A percentile compares a stretch with the other conserved stretches of the same genome.
phyloP scores from a whole-genome alignment of 2,113 vertebrate species.

The Tapirus terrestris region DNA sequence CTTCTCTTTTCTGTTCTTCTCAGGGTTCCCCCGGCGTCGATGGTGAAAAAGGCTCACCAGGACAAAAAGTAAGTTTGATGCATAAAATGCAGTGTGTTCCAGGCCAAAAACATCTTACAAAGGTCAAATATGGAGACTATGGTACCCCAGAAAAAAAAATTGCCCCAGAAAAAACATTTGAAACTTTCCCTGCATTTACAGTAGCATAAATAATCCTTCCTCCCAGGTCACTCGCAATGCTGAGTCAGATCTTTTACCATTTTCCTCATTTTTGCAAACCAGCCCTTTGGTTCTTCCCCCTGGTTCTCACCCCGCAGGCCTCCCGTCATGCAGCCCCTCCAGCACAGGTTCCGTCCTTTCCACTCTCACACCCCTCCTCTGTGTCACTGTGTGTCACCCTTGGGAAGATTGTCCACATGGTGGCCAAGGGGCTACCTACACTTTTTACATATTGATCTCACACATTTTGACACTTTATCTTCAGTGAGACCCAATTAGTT shows the following conservation, averaged over 20 bases:
- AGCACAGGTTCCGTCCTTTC: neutral
- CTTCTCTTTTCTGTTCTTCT: neutral
- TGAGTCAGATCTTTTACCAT: fast-evolving
- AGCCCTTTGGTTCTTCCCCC: neutral
- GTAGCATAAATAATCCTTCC: fast-evolving
- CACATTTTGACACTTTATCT: neutral
- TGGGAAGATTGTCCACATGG: neutral
- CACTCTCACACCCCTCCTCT: neutral
- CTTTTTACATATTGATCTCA: neutral
- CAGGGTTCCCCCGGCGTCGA: constrained; percentile 90
- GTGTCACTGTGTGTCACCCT: fast-evolving
- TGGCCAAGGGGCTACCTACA: fast-evolving
- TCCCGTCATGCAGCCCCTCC: fast-evolving
- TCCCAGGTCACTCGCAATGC: fast-evolving
- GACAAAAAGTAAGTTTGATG: constrained; percentile 86
- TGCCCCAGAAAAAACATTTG: neutral
- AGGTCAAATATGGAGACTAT: neutral
- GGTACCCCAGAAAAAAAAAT: too few relatives aligned
- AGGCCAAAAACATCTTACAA: neutral
- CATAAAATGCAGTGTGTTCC: neutral
- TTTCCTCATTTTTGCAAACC: neutral
- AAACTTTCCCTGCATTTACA: neutral
- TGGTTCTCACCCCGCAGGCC: neutral
- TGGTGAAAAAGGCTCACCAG: constrained; percentile 87
- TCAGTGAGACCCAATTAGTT: neutral